Percentiles rank a stretch among this genome's conserved stretches.
phyloP scores from a whole-genome alignment of 2,113 vertebrate species.

The Ancistrus triradiatus region DNA sequence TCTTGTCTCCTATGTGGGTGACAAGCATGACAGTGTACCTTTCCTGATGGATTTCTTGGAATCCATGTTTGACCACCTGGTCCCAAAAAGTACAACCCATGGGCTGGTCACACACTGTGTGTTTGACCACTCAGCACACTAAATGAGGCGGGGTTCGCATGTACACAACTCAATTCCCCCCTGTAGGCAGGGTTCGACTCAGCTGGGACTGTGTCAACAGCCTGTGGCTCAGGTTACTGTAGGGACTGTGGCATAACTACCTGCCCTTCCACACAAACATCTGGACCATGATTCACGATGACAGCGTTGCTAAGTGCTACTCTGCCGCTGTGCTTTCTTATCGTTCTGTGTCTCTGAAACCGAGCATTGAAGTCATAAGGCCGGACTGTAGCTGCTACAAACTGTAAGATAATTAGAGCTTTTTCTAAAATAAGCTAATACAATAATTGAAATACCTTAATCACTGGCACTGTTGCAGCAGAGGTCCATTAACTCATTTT shows the following conservation, averaged over 20 bases:
- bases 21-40: slow-evolving; percentile 44
- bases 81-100: slow-evolving; percentile 5
- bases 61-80: slow-evolving; percentile 58
- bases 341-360: not conserved
- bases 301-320: slow-evolving; percentile 30
- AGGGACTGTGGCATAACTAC: slow-evolving; percentile 8
- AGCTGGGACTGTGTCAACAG: slow-evolving; percentile 29
- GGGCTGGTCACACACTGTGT: slow-evolving; percentile 25
- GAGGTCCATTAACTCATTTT: no score
- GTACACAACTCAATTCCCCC: slow-evolving; percentile 23
- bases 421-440: no score
- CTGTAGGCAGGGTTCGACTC: slow-evolving; percentile 20
- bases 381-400: no score
- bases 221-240: slow-evolving; percentile 21
- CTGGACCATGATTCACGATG: slow-evolving; percentile 23
- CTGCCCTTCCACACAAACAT: slow-evolving; percentile 16
- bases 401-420: no score
- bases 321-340: slow-evolving; percentile 3
- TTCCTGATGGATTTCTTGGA: slow-evolving; percentile 37
- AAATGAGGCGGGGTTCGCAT: slow-evolving; percentile 29
- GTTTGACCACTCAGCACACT: slow-evolving; percentile 34
- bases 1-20: slow-evolving; percentile 6
- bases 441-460: no score
- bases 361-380: no score
- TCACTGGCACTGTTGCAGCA: no score